Evolutionary conservation across 2,113 vertebrate genomes (phyloP).

Genomic region (Oenanthe melanoleuca): DNA sequence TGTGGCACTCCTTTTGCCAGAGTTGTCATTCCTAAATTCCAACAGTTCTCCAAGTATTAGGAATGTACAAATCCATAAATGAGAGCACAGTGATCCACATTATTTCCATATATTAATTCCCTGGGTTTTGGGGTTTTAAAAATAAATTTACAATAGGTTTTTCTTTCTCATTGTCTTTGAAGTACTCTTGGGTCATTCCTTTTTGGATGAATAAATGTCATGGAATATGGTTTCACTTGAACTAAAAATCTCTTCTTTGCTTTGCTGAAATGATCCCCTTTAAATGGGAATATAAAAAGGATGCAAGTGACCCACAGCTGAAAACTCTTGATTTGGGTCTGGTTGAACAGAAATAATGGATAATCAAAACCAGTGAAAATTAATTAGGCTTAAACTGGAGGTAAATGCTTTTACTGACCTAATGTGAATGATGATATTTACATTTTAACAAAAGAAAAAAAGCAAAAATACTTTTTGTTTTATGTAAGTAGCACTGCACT

Average conservation of each 20-base stretch:
- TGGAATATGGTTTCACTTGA: background rate
- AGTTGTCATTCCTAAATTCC: background rate
- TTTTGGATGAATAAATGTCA: background rate
- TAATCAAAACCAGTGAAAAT: background rate
- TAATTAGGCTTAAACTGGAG: background rate
- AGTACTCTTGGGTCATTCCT: background rate
- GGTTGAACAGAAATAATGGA: background rate
- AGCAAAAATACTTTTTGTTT: background rate
- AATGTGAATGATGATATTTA: background rate
- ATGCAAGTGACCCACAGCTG: background rate
- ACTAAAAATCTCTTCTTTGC: background rate
- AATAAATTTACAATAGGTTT: background rate
- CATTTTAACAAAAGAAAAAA: background rate
- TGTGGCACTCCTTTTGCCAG: background rate
- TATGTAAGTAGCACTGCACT: background rate
- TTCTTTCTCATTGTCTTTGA: background rate
- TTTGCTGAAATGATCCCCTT: background rate
- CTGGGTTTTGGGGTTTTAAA: background rate
- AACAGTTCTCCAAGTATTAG: background rate
- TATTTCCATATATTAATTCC: background rate
- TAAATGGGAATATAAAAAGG: background rate
- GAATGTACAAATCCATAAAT: background rate
- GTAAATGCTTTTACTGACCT: background rate
- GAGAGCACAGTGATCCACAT: background rate
- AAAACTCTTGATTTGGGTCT: conserved; percentile 12